Evolutionary conservation across 2,888 invertebrate genomes (phyloP).

Genomic region (Trichogramma evanescens): DNA sequence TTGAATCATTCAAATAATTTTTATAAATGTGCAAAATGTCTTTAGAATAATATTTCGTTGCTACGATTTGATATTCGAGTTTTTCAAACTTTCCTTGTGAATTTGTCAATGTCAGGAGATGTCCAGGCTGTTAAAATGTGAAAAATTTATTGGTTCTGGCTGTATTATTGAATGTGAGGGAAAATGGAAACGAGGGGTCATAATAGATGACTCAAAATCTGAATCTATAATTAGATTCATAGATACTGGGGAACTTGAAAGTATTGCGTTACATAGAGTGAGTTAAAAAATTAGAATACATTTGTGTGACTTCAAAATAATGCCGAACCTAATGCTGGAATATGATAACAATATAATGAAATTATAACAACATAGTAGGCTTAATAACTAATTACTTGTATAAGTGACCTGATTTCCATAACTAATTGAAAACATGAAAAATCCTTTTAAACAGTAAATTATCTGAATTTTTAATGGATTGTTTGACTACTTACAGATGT

Average conservation of each 20-base stretch:
- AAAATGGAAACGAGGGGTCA: slow-evolving; percentile 41
- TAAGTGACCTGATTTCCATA: background rate
- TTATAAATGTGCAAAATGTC: background rate
- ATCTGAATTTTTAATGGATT: background rate
- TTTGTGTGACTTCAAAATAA: slow-evolving; percentile 4
- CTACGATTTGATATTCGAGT: background rate
- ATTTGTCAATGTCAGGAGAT: slow-evolving; percentile 39
- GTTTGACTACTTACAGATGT: slow-evolving; percentile 43
- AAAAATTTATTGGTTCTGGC: slow-evolving; percentile 41
- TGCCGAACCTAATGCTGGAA: background rate
- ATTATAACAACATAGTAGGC: background rate
- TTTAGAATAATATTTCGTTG: slow-evolving; percentile 1
- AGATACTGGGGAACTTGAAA: slow-evolving; percentile 41
- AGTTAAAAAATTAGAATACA: slow-evolving; percentile 28
- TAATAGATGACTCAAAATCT: slow-evolving; percentile 33
- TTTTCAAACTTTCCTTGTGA: background rate
- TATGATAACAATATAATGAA: background rate
- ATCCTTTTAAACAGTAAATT: no score
- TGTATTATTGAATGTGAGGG: slow-evolving; percentile 39
- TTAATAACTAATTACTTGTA: background rate
- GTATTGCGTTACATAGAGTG: slow-evolving; percentile 37
- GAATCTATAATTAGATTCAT: slow-evolving; percentile 38
- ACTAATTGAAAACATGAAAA: background rate
- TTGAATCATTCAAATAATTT: slow-evolving; percentile 4
- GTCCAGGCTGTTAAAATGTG: slow-evolving; percentile 36